Base-by-base conservation (phyloP, 2,797 vertebrate species). In the Acrossocheilus fasciatus region DNA sequence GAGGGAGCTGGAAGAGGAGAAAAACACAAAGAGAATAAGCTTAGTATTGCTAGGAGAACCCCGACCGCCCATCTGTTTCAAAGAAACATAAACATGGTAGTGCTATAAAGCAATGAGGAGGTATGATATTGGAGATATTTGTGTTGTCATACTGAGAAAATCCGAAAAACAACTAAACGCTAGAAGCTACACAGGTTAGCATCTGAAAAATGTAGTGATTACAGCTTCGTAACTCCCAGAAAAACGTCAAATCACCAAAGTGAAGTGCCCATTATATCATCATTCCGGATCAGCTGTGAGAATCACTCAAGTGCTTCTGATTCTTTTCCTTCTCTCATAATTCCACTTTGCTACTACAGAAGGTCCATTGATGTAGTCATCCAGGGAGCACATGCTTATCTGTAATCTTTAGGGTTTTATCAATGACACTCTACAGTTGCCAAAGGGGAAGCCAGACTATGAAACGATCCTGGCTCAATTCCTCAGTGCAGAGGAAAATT, bases 1-100 rank as follows among this genome's bases (percentile, higher is more conserved):
- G 98, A 99, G 0, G 98, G 98, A 94, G 98, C 98, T 99, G 92
- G 70, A 84, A 50, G 39, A 57, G 41, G 83, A 69, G 26, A 86
- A 64, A 64, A 68, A 45, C 41, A 66, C 26, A 87, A 26, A 76
- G 50, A 82, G 26, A 81, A 50, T 66, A 52, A 62, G 54, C 26
- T 85, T 81, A 86, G 69, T 66, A 26, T 84, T 80, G 66, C 72
- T n/a, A 74, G 26, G 39, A 70, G 39, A 52, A 78, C 68, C 70
- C 64, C 62, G 34, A 43, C 68, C 34, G 47, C 47, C 75, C 54
- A 85, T 74, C 69, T 68, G 86, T 72, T 87, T 86, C 68, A 62
- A 54, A 59, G 86, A 86, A 86, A 87, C 26, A 79, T 73, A 88
- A 89, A 91, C 76, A 86, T 39, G 70, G 84, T 84, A 86, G 50